These are phyloP conservation scores for Puffinus mauretanicus DNA, from an alignment of 2,113 vertebrate genomes.

Conservation along the genomic window DNA sequence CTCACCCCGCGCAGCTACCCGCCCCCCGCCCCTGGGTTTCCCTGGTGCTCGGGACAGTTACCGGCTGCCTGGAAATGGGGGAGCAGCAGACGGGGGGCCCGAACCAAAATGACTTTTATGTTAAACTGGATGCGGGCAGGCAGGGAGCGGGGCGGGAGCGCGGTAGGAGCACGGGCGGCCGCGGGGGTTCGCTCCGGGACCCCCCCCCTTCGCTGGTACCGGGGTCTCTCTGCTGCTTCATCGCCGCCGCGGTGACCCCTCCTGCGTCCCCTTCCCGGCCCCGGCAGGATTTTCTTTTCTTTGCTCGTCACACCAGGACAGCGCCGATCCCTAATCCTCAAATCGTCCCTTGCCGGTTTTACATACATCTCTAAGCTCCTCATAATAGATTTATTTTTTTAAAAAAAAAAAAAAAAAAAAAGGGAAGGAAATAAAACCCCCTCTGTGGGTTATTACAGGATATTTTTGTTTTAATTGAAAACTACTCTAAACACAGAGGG, in stretches of 20 bases:
- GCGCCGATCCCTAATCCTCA: not conserved
- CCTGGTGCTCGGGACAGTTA: not conserved
- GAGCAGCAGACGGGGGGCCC: constrained; percentile 31
- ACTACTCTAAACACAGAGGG: not conserved
- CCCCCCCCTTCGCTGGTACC: accelerated
- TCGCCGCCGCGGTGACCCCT: accelerated
- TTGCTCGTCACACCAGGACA: not conserved
- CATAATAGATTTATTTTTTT: constrained; percentile 1
- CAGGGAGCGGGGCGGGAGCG: not conserved
- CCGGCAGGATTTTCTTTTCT: not conserved
- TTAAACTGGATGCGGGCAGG: not conserved
- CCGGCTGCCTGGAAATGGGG: constrained; percentile 25
- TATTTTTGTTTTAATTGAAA: constrained; percentile 43
- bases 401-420: not conserved
- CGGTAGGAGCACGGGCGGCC: not conserved
- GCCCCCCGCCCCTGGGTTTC: not conserved
- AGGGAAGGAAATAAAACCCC: not conserved
- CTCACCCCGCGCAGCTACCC: not conserved
- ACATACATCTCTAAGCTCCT: constrained; percentile 32
- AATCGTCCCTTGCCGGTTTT: not conserved
- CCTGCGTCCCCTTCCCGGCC: not conserved
- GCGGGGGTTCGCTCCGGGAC: not conserved
- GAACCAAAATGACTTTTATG: constrained; percentile 61
- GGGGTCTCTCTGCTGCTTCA: not conserved
- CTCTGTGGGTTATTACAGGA: constrained; percentile 1